Percentiles rank a stretch among this genome's conserved stretches.
Conservation (phyloP, 1,140 invertebrate genomes). For the Drosophila cardini region DNA sequence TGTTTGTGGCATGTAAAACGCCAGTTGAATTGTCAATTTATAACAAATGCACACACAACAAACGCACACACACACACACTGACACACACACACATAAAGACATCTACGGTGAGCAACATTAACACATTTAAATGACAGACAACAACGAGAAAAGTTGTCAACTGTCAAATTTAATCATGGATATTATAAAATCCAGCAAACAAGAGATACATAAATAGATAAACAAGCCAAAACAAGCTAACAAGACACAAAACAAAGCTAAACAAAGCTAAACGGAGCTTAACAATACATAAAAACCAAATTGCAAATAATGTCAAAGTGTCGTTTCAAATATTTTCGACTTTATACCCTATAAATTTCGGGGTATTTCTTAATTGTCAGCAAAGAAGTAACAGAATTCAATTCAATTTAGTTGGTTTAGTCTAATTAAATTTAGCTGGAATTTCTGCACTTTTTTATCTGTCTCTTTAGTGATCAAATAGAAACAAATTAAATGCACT, state of each 20-base stretch:
- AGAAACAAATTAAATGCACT: too few relatives aligned
- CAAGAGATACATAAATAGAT: constrained; percentile 31
- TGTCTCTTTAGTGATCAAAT: too few relatives aligned
- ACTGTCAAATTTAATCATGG: constrained; percentile 79
- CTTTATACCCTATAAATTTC: constrained; percentile 1
- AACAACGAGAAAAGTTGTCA: constrained; percentile 67
- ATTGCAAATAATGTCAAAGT: constrained; percentile 55
- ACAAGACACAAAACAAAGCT: constrained; percentile 37
- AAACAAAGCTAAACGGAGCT: constrained; percentile 42
- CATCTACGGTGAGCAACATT: constrained; percentile 13
- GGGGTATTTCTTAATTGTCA: background rate
- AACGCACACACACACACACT: constrained; percentile 20
- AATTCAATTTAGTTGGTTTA: background rate
- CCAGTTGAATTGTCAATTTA: constrained; percentile 80
- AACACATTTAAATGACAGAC: constrained; percentile 41
- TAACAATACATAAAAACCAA: constrained; percentile 37
- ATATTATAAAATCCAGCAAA: constrained; percentile 63
- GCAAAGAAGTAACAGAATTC: background rate
- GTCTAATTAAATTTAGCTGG: background rate
- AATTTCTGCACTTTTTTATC: background rate
- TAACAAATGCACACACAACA: constrained; percentile 69
- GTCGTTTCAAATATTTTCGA: constrained; percentile 5
- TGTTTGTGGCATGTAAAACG: constrained; percentile 60
- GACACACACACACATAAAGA: background rate
- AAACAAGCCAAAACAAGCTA: constrained; percentile 21